Evolutionary conservation across 2,797 vertebrate species (phyloP).

Genomic region (Meda fulgida): DNA sequence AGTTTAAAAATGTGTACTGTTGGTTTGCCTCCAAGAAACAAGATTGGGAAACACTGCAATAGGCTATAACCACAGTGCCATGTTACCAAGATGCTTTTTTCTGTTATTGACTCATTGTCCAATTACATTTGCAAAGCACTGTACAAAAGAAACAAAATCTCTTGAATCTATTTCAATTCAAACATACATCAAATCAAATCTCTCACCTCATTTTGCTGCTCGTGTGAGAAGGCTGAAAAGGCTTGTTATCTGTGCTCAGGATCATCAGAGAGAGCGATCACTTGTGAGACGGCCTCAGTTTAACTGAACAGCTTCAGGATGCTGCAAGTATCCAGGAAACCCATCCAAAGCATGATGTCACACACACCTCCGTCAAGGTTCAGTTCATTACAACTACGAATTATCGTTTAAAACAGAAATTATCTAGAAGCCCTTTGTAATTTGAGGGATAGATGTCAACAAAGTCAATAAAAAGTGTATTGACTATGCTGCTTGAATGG

Average conservation of each 20-base stretch:
- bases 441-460: not conserved
- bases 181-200: not conserved
- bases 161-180: not conserved
- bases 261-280: slow-evolving; percentile 44
- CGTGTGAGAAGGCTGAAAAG: slow-evolving; percentile 31
- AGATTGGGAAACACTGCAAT: not conserved
- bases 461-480: not conserved
- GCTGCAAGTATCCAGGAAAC: slow-evolving; percentile 75
- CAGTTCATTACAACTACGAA: not conserved
- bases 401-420: not conserved
- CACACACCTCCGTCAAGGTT: slow-evolving; percentile 29
- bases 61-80: not conserved
- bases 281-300: slow-evolving; percentile 56
- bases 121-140: slow-evolving; percentile 7
- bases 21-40: not conserved
- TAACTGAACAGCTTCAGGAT: slow-evolving; percentile 69
- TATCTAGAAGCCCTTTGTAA: not conserved
- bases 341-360: slow-evolving; percentile 71
- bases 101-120: not conserved
- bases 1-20: not conserved
- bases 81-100: not conserved
- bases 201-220: slow-evolving; percentile 50
- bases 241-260: slow-evolving; percentile 64
- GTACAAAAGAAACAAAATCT: not conserved
- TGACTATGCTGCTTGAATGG: not conserved